These are phyloP conservation scores for Eupeodes luniger DNA, from an alignment of 2,888 invertebrate species.

Conservation along the genomic window DNA sequence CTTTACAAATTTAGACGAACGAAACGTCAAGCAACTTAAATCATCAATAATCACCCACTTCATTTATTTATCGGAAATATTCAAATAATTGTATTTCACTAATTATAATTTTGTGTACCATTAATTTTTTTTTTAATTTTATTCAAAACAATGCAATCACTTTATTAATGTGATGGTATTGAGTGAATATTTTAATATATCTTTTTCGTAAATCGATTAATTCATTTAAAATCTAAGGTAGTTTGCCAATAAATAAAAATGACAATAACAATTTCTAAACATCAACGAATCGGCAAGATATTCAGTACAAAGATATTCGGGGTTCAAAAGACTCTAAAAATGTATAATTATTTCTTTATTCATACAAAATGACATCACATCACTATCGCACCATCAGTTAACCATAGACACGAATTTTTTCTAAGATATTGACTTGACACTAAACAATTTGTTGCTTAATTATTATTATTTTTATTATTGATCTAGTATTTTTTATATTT, in stretches of 20 bases:
- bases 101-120: background rate
- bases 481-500: slow-evolving; percentile 21
- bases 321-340: slow-evolving; percentile 16
- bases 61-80: background rate
- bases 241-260: slow-evolving; percentile 9
- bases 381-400: background rate
- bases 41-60: background rate
- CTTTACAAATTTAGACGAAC: background rate
- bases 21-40: background rate
- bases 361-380: slow-evolving; percentile 31
- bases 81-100: background rate
- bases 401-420: background rate
- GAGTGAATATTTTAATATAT: background rate
- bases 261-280: background rate
- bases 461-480: background rate
- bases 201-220: background rate
- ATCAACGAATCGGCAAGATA: background rate
- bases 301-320: background rate
- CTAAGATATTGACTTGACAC: background rate
- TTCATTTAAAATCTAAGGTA: slow-evolving; percentile 1
- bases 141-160: background rate
- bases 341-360: background rate
- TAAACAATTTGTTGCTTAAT: background rate
- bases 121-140: background rate
- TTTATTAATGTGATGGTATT: background rate